Conservation (phyloP, 2,797 vertebrate species). For the Scyliorhinus canicula region DNA sequence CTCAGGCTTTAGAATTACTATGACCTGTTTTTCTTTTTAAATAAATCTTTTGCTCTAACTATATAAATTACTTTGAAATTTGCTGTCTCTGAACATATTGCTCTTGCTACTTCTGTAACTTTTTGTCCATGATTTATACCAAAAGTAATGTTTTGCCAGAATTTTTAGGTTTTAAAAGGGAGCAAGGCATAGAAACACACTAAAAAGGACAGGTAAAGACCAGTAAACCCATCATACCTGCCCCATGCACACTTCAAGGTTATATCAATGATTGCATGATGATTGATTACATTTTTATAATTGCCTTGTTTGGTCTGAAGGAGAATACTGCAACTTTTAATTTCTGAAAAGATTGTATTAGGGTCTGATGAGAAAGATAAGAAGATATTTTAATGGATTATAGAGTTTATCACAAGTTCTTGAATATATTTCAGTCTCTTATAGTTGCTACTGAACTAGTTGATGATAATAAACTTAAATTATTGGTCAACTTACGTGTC, state of each 20-base stretch:
- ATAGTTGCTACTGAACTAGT: constrained; percentile 37
- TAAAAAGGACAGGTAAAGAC: not conserved
- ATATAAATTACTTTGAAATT: constrained; percentile 16
- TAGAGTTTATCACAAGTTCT: constrained; percentile 38
- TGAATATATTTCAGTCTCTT: constrained; percentile 38
- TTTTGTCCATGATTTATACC: constrained; percentile 10
- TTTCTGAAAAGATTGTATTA: constrained; percentile 17
- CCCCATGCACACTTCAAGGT: not conserved
- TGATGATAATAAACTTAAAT: constrained; percentile 37
- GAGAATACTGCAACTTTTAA: constrained; percentile 36
- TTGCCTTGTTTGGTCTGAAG: constrained; percentile 28
- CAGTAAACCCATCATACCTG: not conserved
- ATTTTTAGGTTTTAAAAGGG: not conserved
- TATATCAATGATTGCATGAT: not conserved
- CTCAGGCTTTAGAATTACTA: constrained; percentile 6
- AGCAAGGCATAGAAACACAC: not conserved
- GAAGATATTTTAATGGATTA: constrained; percentile 38
- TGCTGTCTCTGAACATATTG: not conserved
- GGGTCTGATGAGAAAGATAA: constrained; percentile 25
- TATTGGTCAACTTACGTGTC: constrained; percentile 29
- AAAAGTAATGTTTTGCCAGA: not conserved
- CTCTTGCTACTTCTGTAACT: not conserved
- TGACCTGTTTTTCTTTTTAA: not conserved
- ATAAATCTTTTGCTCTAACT: constrained; percentile 7
- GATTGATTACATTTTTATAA: constrained; percentile 23